Base-by-base conservation (phyloP, 2,888 invertebrate genomes). In the Esperia sulphurella region DNA sequence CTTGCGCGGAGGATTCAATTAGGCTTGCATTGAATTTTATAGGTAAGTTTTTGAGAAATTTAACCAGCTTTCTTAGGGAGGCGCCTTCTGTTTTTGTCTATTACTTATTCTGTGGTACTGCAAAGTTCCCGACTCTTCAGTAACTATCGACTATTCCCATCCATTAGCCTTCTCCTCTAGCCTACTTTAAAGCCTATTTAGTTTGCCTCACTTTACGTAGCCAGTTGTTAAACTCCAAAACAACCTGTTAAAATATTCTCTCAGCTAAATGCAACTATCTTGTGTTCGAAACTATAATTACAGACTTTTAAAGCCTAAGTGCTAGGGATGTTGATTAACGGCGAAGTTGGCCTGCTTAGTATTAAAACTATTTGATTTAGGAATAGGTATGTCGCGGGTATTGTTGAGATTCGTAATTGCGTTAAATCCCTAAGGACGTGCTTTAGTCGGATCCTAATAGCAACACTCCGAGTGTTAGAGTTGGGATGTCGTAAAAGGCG, bases 301-400 rank as follows among this genome's bases (percentile, higher is more conserved):
- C 46, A 44, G 44, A 46, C 43, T 50, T 50, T 38, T 30, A 46
- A 44, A 46, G 43, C 40, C 43, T 41, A 38, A 48, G 45, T 46
- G 49, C 44, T 46, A 47, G 46, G 45, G 43, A 41, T 43, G 46
- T 35, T 46, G 46, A 41, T 46, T 46, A 46, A 46, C 43, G 28
- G 38, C 29, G 39, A 46, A 38, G 30, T 49, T 35, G 6, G 28
- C 14, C 1, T 39, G 8, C 9, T 8, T 39, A 39, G 39, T 33
- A 8, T 33, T 33, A 10, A 10, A 33, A 33, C 33, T 33, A 33
- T 33, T 21, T 21, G 21, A 21, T 21, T 21, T 21, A 3, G 21
- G 21, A 21, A 21, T 21, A 21, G 3, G 21, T 21, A 21, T 21
- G 21, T 3, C 5, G 21, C 3, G 21, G n/a, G n/a, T n/a, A 21